Evolutionary conservation across 2,888 invertebrate genomes (phyloP).

Genomic region (Anaspis maculata): DNA sequence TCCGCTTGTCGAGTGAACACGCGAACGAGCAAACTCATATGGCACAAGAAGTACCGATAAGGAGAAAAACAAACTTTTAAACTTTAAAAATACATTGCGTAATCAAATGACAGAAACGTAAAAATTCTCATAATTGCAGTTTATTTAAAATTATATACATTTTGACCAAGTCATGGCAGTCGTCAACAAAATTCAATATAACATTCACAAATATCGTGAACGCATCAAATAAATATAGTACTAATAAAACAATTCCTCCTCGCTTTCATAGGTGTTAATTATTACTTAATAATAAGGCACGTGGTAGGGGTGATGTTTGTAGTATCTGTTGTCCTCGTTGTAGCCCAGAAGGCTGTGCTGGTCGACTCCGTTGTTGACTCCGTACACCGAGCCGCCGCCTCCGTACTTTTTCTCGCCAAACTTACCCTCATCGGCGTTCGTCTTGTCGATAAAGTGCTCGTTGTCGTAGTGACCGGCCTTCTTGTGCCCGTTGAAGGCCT

Average conservation of each 20-base stretch:
- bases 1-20: no score
- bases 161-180: conserved; percentile 18
- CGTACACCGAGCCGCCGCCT: conserved; percentile 49
- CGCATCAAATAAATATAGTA: conserved; percentile 7
- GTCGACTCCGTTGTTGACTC: conserved; percentile 53
- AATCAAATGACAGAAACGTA: no score
- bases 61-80: no score
- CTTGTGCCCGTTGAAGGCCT: conserved; percentile 49
- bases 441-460: conserved; percentile 49
- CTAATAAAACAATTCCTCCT: conserved; percentile 11
- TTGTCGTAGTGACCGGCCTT: conserved; percentile 53
- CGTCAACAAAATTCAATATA: conserved; percentile 16
- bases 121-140: no score
- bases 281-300: conserved; percentile 46
- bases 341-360: conserved; percentile 54
- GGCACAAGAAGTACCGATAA: no score
- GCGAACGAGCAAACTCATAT: no score
- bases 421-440: conserved; percentile 54
- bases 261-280: conserved; percentile 2
- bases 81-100: no score
- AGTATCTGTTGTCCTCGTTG: conserved; percentile 51
- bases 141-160: no score
- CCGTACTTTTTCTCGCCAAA: conserved; percentile 52
- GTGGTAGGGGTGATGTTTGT: conserved; percentile 48
- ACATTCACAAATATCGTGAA: conserved; percentile 3